phyloP scores from a whole-genome alignment of 2,888 invertebrate genomes.

The Pseudoips prasinana region DNA sequence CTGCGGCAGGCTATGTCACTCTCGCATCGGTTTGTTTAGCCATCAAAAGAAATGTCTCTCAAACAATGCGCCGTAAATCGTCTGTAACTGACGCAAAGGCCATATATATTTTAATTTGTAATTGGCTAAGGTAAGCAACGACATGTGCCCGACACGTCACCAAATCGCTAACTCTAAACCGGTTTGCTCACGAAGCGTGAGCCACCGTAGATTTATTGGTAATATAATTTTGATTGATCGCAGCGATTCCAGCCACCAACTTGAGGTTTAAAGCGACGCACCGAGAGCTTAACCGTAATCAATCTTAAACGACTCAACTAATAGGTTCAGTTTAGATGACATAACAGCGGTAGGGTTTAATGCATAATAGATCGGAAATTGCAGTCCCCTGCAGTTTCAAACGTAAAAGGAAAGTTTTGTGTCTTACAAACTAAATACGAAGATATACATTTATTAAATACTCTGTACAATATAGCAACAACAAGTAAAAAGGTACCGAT shows the following conservation, averaged over 20 bases:
- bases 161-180: conserved; percentile 46
- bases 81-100: too few species aligned
- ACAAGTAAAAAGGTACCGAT: too few species aligned
- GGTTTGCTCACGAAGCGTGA: conserved; percentile 44
- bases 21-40: too few species aligned
- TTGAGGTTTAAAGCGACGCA: conserved; percentile 56
- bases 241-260: conserved; percentile 50
- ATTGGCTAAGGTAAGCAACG: background rate
- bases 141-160: conserved; percentile 8
- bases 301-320: conserved; percentile 48
- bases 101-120: too few species aligned
- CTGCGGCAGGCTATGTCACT: too few species aligned
- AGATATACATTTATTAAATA: too few species aligned
- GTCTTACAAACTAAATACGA: too few species aligned
- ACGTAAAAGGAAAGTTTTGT: too few species aligned
- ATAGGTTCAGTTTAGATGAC: conserved; percentile 24
- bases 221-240: conserved; percentile 81
- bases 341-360: conserved; percentile 22
- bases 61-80: too few species aligned
- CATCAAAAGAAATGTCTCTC: too few species aligned
- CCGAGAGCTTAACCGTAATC: conserved; percentile 50
- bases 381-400: conserved; percentile 1
- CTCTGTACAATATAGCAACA: too few species aligned
- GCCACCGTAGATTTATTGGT: conserved; percentile 74
- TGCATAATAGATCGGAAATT: conserved; percentile 6